Conservation (phyloP, 1,140 invertebrate species). For the Bombus sibiricus region DNA sequence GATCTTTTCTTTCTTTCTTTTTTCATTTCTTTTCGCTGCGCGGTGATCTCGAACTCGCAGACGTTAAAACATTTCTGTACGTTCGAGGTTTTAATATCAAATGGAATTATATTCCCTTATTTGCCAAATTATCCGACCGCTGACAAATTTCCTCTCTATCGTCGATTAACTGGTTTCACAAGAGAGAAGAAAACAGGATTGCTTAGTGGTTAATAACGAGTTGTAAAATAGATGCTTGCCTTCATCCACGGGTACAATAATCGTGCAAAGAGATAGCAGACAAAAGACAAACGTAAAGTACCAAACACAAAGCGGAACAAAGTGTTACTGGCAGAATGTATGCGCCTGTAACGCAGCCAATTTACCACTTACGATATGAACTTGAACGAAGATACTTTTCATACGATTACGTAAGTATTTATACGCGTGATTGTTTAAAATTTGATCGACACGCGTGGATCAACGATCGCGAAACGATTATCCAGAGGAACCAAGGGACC, state of each 20-base stretch:
- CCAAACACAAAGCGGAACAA: conserved; percentile 27
- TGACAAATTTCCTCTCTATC: background rate
- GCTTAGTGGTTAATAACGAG: background rate
- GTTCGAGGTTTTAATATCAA: background rate
- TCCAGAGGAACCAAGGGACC: conserved; percentile 55
- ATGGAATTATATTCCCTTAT: no score
- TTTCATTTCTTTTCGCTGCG: no score
- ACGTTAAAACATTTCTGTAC: background rate
- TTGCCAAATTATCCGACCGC: background rate
- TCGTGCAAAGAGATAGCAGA: conserved; percentile 3
- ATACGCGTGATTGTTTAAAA: conserved; percentile 20
- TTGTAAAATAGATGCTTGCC: background rate
- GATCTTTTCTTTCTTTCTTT: no score
- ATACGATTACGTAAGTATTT: conserved; percentile 42
- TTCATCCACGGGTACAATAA: background rate
- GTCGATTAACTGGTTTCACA: no score
- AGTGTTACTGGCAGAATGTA: conserved; percentile 11
- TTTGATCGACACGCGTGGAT: background rate
- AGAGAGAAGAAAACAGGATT: background rate
- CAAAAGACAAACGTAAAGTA: conserved; percentile 23
- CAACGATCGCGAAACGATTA: conserved; percentile 58
- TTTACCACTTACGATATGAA: conserved; percentile 49
- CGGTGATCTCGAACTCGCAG: background rate
- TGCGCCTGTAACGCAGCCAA: conserved; percentile 46
- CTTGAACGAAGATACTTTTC: conserved; percentile 45